Conservation (phyloP, 2,113 vertebrate genomes). For the Gymnarchus niloticus region DNA sequence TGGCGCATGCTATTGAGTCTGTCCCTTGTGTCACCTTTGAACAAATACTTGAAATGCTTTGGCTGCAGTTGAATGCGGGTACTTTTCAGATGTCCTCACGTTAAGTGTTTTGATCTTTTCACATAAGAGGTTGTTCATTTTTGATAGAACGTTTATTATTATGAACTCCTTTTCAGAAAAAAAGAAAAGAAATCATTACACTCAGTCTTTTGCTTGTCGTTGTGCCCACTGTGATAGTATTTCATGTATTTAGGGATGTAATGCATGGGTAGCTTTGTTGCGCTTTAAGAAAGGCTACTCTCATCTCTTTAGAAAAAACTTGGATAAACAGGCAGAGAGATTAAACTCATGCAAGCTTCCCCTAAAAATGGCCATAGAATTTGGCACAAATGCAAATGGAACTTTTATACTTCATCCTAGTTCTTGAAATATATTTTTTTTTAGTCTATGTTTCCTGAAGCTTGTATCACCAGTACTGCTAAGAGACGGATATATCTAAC, state of each 20-base stretch:
- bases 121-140: background rate
- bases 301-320: background rate
- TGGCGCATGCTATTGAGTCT: background rate
- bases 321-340: background rate
- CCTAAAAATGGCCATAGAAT: background rate
- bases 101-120: background rate
- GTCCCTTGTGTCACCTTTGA: background rate
- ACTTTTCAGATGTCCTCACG: background rate
- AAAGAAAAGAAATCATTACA: background rate
- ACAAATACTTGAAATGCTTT: background rate
- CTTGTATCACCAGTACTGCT: background rate
- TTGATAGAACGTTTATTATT: too few relatives aligned
- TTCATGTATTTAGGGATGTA: background rate
- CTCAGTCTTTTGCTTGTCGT: too few relatives aligned
- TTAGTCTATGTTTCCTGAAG: background rate
- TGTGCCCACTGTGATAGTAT: too few relatives aligned
- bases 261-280: background rate
- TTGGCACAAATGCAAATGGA: slow-evolving; percentile 4
- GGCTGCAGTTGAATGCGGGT: background rate
- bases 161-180: background rate
- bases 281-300: background rate
- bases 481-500: background rate
- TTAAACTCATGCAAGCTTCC: background rate
- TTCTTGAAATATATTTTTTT: background rate
- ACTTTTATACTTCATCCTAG: background rate